Conservation (phyloP, 2,797 vertebrate genomes). For the Pantherophis alleghaniensis region DNA sequence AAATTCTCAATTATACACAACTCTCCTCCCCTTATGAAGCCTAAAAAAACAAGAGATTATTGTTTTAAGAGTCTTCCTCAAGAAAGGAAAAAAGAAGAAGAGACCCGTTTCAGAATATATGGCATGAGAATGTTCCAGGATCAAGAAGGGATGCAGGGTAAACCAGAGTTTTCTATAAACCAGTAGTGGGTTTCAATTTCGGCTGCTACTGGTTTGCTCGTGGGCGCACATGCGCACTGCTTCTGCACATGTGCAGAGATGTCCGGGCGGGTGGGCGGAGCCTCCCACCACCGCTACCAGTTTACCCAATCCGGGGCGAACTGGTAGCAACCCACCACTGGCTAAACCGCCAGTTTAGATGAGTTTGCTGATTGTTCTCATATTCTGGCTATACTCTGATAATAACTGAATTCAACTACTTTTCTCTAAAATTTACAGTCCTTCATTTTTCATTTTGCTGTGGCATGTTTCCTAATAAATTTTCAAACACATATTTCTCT, state of each 20-base stretch:
- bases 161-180: neutral
- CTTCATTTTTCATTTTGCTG: neutral
- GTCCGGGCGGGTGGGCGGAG: too few relatives aligned
- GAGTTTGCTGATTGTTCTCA: neutral
- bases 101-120: neutral
- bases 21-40: neutral
- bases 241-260: too few relatives aligned
- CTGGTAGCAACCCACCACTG: too few relatives aligned
- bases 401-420: neutral
- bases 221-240: accelerated
- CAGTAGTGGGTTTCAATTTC: too few relatives aligned
- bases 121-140: neutral
- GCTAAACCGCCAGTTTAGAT: neutral
- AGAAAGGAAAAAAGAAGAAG: neutral
- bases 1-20: neutral
- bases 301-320: too few relatives aligned
- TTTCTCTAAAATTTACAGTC: neutral
- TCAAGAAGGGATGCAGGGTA: neutral
- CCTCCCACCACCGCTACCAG: too few relatives aligned
- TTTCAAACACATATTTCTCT: neutral
- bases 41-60: neutral
- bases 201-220: too few relatives aligned
- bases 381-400: neutral
- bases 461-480: neutral
- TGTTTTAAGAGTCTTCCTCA: neutral